A percentile compares a stretch with the other conserved stretches of the same genome.
phyloP scores from a whole-genome alignment of 2,797 vertebrate genomes.

The Peromyscus eremicus region DNA sequence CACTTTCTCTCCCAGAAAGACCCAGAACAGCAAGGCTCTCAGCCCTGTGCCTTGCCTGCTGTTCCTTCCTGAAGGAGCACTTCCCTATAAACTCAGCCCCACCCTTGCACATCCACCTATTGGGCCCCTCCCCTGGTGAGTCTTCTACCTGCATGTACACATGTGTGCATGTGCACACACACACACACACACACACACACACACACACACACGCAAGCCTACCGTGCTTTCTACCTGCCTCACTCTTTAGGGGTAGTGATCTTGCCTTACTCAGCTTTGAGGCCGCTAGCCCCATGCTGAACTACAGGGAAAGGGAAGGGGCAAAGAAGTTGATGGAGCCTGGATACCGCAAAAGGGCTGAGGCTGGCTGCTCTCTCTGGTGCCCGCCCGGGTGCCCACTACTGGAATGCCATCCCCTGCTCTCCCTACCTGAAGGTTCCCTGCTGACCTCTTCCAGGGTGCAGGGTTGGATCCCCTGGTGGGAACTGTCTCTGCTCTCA shows the following conservation, averaged over 20 bases:
- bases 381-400: too few relatives aligned
- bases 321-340: not conserved
- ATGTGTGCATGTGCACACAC: rapidly evolving
- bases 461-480: not conserved
- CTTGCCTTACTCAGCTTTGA: not conserved
- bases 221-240: not conserved
- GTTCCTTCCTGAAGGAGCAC: not conserved
- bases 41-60: not conserved
- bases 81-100: not conserved
- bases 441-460: not conserved
- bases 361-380: too few relatives aligned
- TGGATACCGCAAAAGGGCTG: not conserved
- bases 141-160: not conserved
- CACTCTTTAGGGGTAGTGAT: not conserved
- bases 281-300: not conserved
- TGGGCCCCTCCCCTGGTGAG: not conserved
- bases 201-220: not conserved
- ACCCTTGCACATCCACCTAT: not conserved
- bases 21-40: not conserved
- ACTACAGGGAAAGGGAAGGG: not conserved
- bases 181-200: not conserved
- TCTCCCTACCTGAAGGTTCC: not conserved
- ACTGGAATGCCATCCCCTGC: not conserved
- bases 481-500: not conserved
- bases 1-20: not conserved